Base-by-base conservation (phyloP, 2,888 invertebrate genomes). In the Hybos culiciformis region DNA sequence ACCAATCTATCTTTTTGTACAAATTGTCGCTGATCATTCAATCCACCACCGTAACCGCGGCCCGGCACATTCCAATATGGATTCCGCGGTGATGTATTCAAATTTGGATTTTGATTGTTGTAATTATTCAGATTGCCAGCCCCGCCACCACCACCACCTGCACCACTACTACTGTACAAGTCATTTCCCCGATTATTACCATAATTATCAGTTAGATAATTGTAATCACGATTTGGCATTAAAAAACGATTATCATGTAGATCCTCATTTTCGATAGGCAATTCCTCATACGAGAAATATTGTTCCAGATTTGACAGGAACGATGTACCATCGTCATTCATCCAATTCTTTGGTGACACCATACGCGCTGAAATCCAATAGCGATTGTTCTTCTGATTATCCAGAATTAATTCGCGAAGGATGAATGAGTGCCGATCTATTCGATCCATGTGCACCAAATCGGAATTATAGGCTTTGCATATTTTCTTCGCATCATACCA, bases 391-490 rank as follows among this genome's bases (percentile, higher is more conserved):
- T 85, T 84, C 12, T 87, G 86, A 66, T 93, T 92, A 54, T 84
- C 72, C 55, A 75, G 70, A 56, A 83, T 77, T n/a, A 96, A 66
- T 58, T 85, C 81, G 49, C 84, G 76, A 7, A 87, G 72, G 32
- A 94, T 71, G 58, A 92, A 94, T 1, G 83, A 77, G 69, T 93
- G 91, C 61, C 94, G 93, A 46, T 87, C 87, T 5, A 80, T 70
- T 43, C 73, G 79, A 58, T 84, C 85, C 6, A 94, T 75, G 48
- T 84, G 79, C 0, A 83, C 70, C 41, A 93, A 67, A 58, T 91
- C 86, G 2, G 87, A 78, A 56, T 82, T 81, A 54, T 80, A 83
- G 1, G 85, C 83, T 70, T 81, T 78, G 59, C 92, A 93, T 53
- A 86, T 83, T 56, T 77, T 77, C 52, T 81, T 75, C 0, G 92